Conservation (phyloP, 64 coral and sea anemone genomes). For the Stichodactyla helianthus region DNA sequence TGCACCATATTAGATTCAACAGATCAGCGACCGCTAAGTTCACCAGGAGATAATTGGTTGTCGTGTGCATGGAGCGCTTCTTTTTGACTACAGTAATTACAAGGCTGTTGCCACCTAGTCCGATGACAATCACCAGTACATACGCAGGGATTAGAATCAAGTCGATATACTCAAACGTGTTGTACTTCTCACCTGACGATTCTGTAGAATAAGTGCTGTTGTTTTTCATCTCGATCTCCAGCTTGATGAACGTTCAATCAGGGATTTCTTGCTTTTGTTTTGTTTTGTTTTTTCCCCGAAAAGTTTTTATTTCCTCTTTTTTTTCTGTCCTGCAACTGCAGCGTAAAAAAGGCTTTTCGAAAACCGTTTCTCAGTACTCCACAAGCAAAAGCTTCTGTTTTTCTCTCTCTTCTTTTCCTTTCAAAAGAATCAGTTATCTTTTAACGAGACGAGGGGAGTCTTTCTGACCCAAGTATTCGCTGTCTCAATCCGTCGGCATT, state of each 20-base stretch:
- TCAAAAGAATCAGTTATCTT: no score
- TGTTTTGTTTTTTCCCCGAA: not conserved
- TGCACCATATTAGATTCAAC: constrained; percentile 37
- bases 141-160: constrained; percentile 23
- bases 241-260: no score
- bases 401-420: no score
- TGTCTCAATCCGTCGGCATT: no score
- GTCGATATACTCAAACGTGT: not conserved
- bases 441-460: no score
- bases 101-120: constrained; percentile 42
- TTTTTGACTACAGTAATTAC: constrained; percentile 43
- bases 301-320: not conserved
- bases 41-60: constrained; percentile 55
- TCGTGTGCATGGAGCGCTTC: constrained; percentile 50
- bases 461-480: no score
- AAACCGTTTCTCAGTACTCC: no score
- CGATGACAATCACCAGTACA: constrained; percentile 21
- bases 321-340: no score
- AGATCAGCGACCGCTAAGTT: constrained; percentile 61
- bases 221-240: not conserved
- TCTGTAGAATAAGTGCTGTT: not conserved
- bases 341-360: no score
- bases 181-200: not conserved
- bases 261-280: not conserved
- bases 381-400: no score